Base-by-base conservation (phyloP, 53 echinoderm and acorn worm species). In the Stichopus horrens region DNA sequence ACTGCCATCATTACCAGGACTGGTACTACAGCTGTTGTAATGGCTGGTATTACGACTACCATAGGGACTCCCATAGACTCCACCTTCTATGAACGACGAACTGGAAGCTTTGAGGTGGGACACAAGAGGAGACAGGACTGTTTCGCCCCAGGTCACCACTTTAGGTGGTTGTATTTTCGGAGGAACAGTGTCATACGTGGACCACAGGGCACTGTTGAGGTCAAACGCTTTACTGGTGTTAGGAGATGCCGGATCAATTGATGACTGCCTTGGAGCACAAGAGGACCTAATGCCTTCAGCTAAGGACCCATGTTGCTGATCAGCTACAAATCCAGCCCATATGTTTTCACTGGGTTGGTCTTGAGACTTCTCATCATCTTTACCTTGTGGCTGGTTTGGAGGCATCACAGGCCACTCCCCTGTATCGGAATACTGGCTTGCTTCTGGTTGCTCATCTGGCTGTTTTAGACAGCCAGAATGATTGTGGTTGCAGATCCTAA, bases 41-140 rank as follows among this genome's bases (percentile, higher is more conserved):
- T 94, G 97, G 83, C 97, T 97, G 92, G 95, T 97, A 89, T 97
- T 97, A 53, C 91, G 93, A 87, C 97, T 97, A 76, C 92, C 93
- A 83, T 95, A 97, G 16, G 97, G 97, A 84, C 95, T 99, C 76
- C 99, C 99, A 86, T 99, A 99, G 59, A 99, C 99, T 76, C 99
- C 99, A 66, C 99, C 99, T 52, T 95, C 95, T 55, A 99, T 99
- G 86, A 99, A 99, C 5, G 93, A 79, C 37, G 78, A 81, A 37
- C 90, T 88, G 74, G 90, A 86, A 57, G 86, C 90, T 76, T 93
- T 91, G 13, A 93, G 52, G 79, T 89, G 67, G 19, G 91, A 88
- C 57, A 93, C 93, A 75, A 88, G 88, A 54, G 91, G 91, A 9
- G 77, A 86, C 54, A 93, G 89, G 68, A 94, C 54, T 52, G 90